phyloP scores from a whole-genome alignment of 1,140 invertebrate species.

The Psilanteris sp. region DNA sequence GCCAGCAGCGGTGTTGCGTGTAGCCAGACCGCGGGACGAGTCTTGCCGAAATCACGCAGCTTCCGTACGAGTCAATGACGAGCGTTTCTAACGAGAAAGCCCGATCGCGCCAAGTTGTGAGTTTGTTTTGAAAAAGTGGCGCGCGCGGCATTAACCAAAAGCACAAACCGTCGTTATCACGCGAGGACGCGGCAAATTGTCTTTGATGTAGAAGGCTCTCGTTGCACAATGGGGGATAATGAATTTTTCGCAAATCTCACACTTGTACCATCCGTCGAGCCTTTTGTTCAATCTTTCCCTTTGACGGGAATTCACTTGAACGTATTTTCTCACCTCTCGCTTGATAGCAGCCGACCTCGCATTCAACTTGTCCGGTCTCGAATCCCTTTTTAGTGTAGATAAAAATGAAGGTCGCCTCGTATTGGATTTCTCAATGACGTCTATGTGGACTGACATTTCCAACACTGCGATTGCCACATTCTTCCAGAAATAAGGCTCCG shows the following conservation, averaged over 20 bases:
- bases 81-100: no score
- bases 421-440: conserved; percentile 59
- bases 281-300: conserved; percentile 39
- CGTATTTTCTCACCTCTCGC: conserved; percentile 44
- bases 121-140: conserved; percentile 25
- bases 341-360: conserved; percentile 32
- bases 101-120: no score
- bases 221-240: conserved; percentile 11
- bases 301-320: conserved; percentile 22
- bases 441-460: conserved; percentile 56
- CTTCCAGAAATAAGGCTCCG: conserved; percentile 56
- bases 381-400: conserved; percentile 53
- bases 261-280: conserved; percentile 12
- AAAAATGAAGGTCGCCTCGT: conserved; percentile 58
- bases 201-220: background rate
- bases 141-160: background rate
- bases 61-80: no score
- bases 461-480: conserved; percentile 58
- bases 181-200: background rate
- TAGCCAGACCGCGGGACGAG: conserved; percentile 22
- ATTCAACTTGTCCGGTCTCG: conserved; percentile 53
- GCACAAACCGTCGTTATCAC: conserved; percentile 6
- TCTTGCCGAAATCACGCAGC: no score
- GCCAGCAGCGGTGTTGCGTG: conserved; percentile 46
- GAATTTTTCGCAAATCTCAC: conserved; percentile 33